Evolutionary conservation across 2,113 vertebrate species (phyloP), one percentile per base, ranked within the genome.

Genomic region (Neoarius graeffei): DNA sequence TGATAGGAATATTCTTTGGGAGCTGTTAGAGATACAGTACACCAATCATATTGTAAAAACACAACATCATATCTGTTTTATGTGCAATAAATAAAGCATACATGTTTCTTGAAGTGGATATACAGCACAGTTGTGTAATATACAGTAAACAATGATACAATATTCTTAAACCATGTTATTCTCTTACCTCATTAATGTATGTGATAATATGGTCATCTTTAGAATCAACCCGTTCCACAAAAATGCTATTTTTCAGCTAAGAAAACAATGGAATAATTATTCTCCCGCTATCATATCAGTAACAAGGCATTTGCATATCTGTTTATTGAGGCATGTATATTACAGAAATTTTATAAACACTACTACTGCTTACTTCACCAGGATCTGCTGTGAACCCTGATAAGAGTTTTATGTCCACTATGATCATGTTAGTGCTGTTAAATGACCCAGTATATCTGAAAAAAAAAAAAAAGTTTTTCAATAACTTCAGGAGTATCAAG

Each of bases 181-280:
- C 7, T 87, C 93, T 91, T 82, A 94, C 94, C 93, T 85, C 90
- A 9, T 3, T 10, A 1, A 95, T 35, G 88, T 95, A 95, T 48
- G 94, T 83, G 25, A 93, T 67, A 14, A 95, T 85, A 48, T 91
- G 91, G 52, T 91, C 93, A 0, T 92, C 84, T 67, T 92, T 91
- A 3, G 88, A 27, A 35, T 95, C 94, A 27, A 94, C 93, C 3
- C 90, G 92, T 77, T 94, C 88, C 89, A 94, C 91, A 80, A 86
- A 60, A 23, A 9, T 0, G 8, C 17, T 2, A 4, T 2, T 0
- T 57, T 69, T 30, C 17, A 94, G 88, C 94, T 95, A 90, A 48
- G n/a, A 19, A 54, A 73, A 42, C n/a, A n/a, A n/a, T n/a, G n/a
- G n/a, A n/a, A n/a, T n/a, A n/a, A n/a, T n/a, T n/a, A n/a, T n/a